Base-by-base conservation (phyloP, 2,113 vertebrate genomes). In the Tricholaema leucomelas region DNA sequence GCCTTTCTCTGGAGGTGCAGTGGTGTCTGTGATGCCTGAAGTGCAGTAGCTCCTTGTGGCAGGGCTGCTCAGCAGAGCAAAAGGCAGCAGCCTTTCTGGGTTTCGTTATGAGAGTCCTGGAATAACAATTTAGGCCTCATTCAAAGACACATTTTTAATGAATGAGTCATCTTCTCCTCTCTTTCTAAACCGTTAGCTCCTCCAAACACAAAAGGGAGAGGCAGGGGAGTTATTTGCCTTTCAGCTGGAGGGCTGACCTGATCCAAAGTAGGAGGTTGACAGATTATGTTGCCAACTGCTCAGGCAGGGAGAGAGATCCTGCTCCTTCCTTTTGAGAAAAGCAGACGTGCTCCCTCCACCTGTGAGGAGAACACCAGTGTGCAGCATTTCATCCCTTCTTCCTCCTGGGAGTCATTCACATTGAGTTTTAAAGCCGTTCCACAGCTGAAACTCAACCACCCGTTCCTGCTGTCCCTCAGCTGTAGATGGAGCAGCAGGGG, bases 91-190 rank as follows among this genome's bases (percentile, higher is more conserved):
- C 80, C 44, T 50, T 54, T 6, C 5, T 0, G 12, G 50, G 65
- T 91, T 91, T 69, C 44, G 24, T 88, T 75, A 31, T 0, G 3
- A 71, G 61, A 78, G n/a, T 67, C 66, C 81, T 91, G 88, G 70
- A 91, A 88, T 93, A 91, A 40, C 38, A 24, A n/a, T 90, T 83
- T 2, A 67, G 35, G 18, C 60, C 46, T 79, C n/a, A 27, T 90
- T 84, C 65, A 78, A 94, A 90, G 88, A 54, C 55, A 90, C 77
- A 2, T 88, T 88, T 91, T 65, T 81, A 86, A 90, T 81, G 70
- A 90, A 84, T 88, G 84, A 96, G 63, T 84, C 65, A 95, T 86
- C 40, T 46, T 66, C 67, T 59, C 67, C n/a, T 80, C 75, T 24
- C 27, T 80, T 55, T 83, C 61, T 64, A 65, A 87, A 23, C 58